Conservation (phyloP, 2,113 vertebrate genomes). For the Eptatretus burgeri region DNA sequence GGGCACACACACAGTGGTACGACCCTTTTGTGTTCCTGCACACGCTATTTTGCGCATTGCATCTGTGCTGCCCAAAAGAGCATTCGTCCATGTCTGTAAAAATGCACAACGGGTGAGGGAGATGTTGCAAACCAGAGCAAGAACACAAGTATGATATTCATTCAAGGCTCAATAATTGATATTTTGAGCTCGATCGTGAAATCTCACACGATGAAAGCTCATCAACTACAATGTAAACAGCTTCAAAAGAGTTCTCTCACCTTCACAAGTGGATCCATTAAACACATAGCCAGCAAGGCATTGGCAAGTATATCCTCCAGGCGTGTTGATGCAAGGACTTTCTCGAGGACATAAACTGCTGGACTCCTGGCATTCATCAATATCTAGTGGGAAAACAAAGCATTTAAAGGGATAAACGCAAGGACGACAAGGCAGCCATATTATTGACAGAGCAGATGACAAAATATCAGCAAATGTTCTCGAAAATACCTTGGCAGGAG, state of each 20-base stretch:
- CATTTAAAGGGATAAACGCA: too few relatives aligned
- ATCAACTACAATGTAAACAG: too few relatives aligned
- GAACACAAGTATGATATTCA: not conserved
- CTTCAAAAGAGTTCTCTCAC: too few relatives aligned
- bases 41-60: not conserved
- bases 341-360: too few relatives aligned
- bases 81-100: slow-evolving; percentile 4
- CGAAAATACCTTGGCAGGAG: not conserved
- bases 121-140: not conserved
- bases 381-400: too few relatives aligned
- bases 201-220: too few relatives aligned
- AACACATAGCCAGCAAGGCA: not conserved
- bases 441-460: too few relatives aligned
- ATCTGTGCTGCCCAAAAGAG: not conserved
- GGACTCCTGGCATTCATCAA: too few relatives aligned
- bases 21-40: slow-evolving; percentile 2
- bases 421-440: too few relatives aligned
- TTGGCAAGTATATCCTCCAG: not conserved
- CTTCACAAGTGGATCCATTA: too few relatives aligned
- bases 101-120: not conserved
- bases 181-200: too few relatives aligned
- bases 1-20: not conserved
- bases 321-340: not conserved
- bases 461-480: too few relatives aligned
- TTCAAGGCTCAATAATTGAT: not conserved